These are phyloP conservation scores for Gavia stellata DNA, from an alignment of 2,113 vertebrate species.

Conservation along the genomic window DNA sequence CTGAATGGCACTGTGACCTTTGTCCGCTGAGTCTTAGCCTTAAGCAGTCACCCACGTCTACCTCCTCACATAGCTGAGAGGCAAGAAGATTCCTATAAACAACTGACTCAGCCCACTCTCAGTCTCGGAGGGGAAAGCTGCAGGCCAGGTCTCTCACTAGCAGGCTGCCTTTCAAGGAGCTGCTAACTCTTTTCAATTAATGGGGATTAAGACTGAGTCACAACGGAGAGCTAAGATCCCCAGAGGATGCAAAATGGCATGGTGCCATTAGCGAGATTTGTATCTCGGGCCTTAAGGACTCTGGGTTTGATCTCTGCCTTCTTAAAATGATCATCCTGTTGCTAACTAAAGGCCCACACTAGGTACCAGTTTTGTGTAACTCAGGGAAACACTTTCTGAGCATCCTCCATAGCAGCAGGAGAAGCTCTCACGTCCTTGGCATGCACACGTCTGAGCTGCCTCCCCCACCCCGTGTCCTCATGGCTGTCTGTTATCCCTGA, in stretches of 20 bases:
- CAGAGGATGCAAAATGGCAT: not conserved
- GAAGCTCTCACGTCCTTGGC: not conserved
- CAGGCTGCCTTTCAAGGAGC: not conserved
- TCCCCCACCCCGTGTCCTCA: not conserved
- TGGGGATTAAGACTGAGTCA: conserved; percentile 11
- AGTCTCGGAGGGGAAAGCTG: not conserved
- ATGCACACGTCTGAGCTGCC: not conserved
- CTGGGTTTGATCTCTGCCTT: not conserved
- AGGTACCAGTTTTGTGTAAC: not conserved
- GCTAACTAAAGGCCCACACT: not conserved
- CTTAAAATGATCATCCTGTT: not conserved
- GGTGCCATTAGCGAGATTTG: not conserved
- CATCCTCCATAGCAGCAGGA: not conserved
- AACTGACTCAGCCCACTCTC: not conserved
- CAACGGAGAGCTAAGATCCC: not conserved
- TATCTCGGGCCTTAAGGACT: not conserved
- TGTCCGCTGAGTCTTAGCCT: not conserved
- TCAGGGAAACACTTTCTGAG: not conserved
- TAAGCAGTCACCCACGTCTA: not conserved
- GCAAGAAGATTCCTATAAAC: not conserved
- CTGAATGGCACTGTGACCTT: not conserved
- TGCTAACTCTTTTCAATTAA: conserved; percentile 2
- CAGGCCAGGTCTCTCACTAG: not conserved
- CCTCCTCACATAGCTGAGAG: not conserved
- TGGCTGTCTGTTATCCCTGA: not conserved